Evolutionary conservation across 2,888 invertebrate species (phyloP), one percentile per base, ranked within the genome.

Genomic region (Cerastoderma edule): DNA sequence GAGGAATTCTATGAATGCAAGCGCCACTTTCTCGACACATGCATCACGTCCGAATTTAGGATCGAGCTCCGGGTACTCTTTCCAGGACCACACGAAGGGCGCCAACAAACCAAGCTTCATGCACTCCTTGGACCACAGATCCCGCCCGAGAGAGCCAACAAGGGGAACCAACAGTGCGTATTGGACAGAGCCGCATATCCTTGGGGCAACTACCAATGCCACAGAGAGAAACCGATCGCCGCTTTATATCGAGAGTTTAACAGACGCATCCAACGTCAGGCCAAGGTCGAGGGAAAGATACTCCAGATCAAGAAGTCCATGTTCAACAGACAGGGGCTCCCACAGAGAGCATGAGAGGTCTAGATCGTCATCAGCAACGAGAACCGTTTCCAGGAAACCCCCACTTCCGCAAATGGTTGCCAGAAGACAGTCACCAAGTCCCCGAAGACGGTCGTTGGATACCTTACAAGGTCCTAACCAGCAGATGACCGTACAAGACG

Each of bases 351-450:
- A 35, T 60, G 19, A 60, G 6, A 35, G 60, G 30, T 60, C 60
- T 10, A n/a, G 60, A 39, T 60, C 60, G 22, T 60, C 60, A 0
- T 60, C 60, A 24, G 60, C 60, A 33, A 60, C 32, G 8, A 13
- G 39, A 27, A 22, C n/a, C 32, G 33, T 73, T 16, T 22, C 63
- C n/a, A 48, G 54, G 24, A 73, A 73, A 46, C 73, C 73, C 19
- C 73, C 73, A 32, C 53, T 73, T 4, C 73, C 73, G 27, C 13
- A 30, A 39, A 67, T n/a, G 30, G 19, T 28, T 16, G 67, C 13
- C 35, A 53, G 48, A 28, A 64, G 30, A 27, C 10, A 10, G 8
- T 35, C 35, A 1, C 35, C 13, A 27, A 63, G 30, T 53, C 54
- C 53, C 6, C 1, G 19, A 44, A 60, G 46, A 48, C 44, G 33